These are phyloP conservation scores for Sylvilagus bachmani DNA, from an alignment of 2,113 vertebrate genomes.

Conservation along the genomic window DNA sequence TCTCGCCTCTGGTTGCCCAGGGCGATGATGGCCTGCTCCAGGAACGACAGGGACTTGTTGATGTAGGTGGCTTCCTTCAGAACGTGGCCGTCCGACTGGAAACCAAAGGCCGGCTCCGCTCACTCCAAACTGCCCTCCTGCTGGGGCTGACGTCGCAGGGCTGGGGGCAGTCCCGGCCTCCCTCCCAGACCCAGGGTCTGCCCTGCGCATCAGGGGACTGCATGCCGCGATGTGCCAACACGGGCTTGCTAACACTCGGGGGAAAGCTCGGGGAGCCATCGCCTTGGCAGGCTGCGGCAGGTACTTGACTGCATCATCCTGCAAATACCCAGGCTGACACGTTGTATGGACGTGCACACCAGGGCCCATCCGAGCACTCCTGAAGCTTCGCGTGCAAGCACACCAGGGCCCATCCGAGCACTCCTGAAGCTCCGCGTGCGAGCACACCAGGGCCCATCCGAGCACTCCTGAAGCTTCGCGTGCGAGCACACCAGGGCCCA, in stretches of 20 bases:
- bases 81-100: slow-evolving; percentile 90
- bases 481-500: not conserved
- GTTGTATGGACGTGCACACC: too few relatives aligned
- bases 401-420: not conserved
- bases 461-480: not conserved
- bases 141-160: too few relatives aligned
- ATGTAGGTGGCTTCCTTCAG: slow-evolving; percentile 92
- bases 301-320: too few relatives aligned
- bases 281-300: too few relatives aligned
- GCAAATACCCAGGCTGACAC: too few relatives aligned
- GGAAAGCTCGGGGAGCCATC: not conserved
- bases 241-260: not conserved
- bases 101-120: not conserved
- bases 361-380: not conserved
- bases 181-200: not conserved
- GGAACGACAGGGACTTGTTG: slow-evolving; percentile 94
- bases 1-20: slow-evolving; percentile 90
- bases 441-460: not conserved
- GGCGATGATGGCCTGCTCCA: slow-evolving; percentile 94
- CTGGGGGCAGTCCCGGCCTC: not conserved
- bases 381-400: not conserved
- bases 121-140: too few relatives aligned
- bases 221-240: not conserved
- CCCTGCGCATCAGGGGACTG: not conserved
- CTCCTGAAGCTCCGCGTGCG: not conserved